Conservation (phyloP, 2,113 vertebrate species). For the Nipponia nippon region DNA sequence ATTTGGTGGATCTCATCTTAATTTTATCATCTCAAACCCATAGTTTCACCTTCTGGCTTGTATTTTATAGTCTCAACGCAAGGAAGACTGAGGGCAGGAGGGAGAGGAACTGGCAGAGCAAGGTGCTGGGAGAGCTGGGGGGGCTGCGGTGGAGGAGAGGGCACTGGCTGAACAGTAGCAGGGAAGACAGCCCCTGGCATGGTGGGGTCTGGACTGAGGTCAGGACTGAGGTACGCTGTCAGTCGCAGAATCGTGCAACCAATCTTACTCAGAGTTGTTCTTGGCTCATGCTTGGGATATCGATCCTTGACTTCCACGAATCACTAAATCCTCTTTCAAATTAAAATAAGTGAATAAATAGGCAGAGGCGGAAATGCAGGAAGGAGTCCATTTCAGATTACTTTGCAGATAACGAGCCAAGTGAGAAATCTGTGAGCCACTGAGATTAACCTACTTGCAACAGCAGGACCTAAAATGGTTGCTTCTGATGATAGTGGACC, state of each 20-base stretch:
- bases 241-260: accelerated
- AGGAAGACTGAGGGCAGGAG: neutral
- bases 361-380: neutral
- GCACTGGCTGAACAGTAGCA: neutral
- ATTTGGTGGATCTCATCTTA: conserved; percentile 46
- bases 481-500: neutral
- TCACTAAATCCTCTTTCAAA: conserved; percentile 21
- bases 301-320: neutral
- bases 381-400: neutral
- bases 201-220: neutral
- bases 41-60: conserved; percentile 22
- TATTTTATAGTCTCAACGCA: neutral
- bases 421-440: neutral
- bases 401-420: neutral
- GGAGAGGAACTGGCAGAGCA: neutral
- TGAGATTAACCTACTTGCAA: neutral
- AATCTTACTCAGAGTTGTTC: neutral
- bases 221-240: neutral
- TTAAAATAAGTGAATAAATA: conserved; percentile 51
- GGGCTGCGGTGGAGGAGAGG: neutral
- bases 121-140: neutral
- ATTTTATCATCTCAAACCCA: conserved; percentile 31
- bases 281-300: neutral
- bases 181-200: neutral
- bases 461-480: neutral